Conservation (phyloP, 2,888 invertebrate genomes). For the Lasiommata megera region DNA sequence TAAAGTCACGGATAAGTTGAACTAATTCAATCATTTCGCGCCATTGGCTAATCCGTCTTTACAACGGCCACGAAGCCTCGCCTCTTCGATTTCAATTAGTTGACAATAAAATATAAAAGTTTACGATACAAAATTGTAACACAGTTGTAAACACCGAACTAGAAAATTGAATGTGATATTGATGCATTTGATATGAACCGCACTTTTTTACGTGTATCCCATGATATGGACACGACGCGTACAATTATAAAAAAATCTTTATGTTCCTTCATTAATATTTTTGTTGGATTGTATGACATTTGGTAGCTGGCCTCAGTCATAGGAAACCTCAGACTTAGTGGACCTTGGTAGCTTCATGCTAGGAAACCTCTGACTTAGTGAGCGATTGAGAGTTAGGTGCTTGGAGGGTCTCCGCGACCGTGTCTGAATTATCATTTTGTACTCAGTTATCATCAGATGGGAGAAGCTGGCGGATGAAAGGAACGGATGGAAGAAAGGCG, state of each 20-base stretch:
- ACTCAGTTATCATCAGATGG: too few relatives aligned
- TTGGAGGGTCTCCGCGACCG: too few relatives aligned
- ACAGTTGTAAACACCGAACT: conserved; percentile 70
- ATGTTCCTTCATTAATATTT: too few relatives aligned
- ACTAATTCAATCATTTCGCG: conserved; percentile 30
- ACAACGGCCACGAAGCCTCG: conserved; percentile 19
- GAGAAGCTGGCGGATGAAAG: too few relatives aligned
- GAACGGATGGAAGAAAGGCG: too few relatives aligned
- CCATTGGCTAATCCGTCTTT: conserved; percentile 29
- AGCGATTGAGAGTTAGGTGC: too few relatives aligned
- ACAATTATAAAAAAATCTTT: neutral
- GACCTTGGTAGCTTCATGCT: too few relatives aligned
- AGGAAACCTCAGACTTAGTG: too few relatives aligned
- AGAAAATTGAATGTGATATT: conserved; percentile 73
- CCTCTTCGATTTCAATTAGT: conserved; percentile 51
- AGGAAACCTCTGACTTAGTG: too few relatives aligned
- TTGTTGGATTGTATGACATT: too few relatives aligned
- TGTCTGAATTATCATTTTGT: too few relatives aligned
- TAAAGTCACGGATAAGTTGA: conserved; percentile 13
- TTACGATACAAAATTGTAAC: conserved; percentile 74
- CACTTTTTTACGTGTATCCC: conserved; percentile 19
- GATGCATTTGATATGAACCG: conserved; percentile 56
- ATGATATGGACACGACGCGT: conserved; percentile 18
- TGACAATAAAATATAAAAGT: conserved; percentile 64
- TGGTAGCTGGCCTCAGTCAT: too few relatives aligned